Evolutionary conservation across 2,113 vertebrate species (phyloP).

Genomic region (Genyomyrus donnyi): DNA sequence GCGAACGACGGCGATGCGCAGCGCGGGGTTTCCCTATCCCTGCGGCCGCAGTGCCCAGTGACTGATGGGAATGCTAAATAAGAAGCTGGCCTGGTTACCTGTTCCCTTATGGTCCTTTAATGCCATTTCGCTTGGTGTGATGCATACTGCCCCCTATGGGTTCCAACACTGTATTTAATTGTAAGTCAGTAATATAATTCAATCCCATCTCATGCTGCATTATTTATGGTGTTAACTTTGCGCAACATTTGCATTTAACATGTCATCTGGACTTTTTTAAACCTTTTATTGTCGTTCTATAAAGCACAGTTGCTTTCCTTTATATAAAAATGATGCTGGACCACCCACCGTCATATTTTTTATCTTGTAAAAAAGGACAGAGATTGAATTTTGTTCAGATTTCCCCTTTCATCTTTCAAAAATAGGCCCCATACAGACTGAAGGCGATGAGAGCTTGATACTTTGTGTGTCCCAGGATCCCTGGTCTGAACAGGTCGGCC

Average conservation of each 20-base stretch:
- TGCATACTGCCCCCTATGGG: background rate
- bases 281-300: background rate
- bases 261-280: background rate
- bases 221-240: background rate
- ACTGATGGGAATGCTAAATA: background rate
- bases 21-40: background rate
- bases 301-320: background rate
- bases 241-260: background rate
- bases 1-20: background rate
- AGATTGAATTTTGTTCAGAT: background rate
- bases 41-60: background rate
- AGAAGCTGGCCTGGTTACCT: background rate
- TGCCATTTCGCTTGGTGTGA: background rate
- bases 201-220: background rate
- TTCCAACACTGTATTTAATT: background rate
- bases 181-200: background rate
- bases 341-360: background rate
- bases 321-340: background rate
- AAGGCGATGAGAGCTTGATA: background rate
- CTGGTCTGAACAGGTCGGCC: background rate
- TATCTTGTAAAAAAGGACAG: background rate
- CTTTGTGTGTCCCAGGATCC: background rate
- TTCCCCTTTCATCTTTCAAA: background rate
- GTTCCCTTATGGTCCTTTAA: background rate
- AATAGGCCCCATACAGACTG: background rate